These are phyloP conservation scores for Acipenser transmontanus DNA, from an alignment of 2,797 vertebrate genomes.

Conservation along the genomic window DNA sequence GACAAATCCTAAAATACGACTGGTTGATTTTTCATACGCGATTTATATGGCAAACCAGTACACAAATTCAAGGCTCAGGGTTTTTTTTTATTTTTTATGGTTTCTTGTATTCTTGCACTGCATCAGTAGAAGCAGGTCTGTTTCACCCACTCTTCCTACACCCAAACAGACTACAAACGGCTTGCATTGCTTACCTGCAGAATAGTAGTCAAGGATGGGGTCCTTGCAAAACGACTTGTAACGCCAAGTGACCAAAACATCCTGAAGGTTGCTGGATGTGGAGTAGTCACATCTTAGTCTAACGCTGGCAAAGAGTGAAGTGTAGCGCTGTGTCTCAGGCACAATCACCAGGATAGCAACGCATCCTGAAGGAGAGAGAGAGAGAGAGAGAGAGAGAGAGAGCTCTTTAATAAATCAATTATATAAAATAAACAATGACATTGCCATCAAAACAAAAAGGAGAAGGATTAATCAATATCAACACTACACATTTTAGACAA, in stretches of 20 bases:
- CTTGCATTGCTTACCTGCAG: slow-evolving; percentile 58
- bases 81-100: slow-evolving; percentile 8
- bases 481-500: too few relatives aligned
- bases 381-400: neutral
- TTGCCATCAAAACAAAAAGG: too few relatives aligned
- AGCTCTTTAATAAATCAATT: neutral
- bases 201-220: slow-evolving; percentile 86
- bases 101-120: too few relatives aligned
- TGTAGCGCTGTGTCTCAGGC: slow-evolving; percentile 52
- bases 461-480: too few relatives aligned
- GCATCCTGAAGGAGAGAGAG: slow-evolving; percentile 40
- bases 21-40: too few relatives aligned
- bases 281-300: slow-evolving; percentile 80
- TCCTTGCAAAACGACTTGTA: slow-evolving; percentile 94
- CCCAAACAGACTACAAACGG: too few relatives aligned
- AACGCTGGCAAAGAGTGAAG: slow-evolving; percentile 71
- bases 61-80: neutral
- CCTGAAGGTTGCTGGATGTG: slow-evolving; percentile 76
- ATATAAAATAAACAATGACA: too few relatives aligned
- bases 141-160: slow-evolving; percentile 23
- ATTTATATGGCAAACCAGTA: neutral
- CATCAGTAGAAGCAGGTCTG: too few relatives aligned
- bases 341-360: slow-evolving; percentile 51
- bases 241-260: slow-evolving; percentile 85
- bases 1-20: too few relatives aligned